phyloP scores from a whole-genome alignment of 2,888 invertebrate genomes.

The Andrena fulva region DNA sequence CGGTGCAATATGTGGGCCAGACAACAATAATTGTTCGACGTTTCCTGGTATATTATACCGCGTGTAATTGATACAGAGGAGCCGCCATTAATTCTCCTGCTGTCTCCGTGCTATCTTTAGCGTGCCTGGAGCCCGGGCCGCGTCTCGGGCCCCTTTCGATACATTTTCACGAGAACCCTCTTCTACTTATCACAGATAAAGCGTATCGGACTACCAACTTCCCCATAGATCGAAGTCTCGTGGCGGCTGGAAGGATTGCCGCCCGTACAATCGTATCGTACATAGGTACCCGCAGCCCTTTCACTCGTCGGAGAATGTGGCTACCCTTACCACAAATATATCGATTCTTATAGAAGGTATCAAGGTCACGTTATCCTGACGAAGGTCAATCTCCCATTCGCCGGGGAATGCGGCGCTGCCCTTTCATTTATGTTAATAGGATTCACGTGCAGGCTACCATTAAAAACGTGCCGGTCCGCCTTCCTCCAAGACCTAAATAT shows the following conservation, averaged over 20 bases:
- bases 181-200: background rate
- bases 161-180: constrained; percentile 17
- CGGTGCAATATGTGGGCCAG: constrained; percentile 79
- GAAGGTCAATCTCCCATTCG: constrained; percentile 68
- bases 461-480: constrained; percentile 41
- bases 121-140: constrained; percentile 1
- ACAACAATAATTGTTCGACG: constrained; percentile 81
- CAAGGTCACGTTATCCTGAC: constrained; percentile 64
- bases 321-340: constrained; percentile 48
- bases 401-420: constrained; percentile 52
- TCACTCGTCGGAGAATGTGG: constrained; percentile 66
- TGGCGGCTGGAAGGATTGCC: constrained; percentile 35
- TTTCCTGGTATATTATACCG: constrained; percentile 80
- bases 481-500: constrained; percentile 52
- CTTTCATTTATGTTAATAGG: constrained; percentile 71
- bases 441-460: constrained; percentile 53
- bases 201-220: background rate
- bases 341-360: constrained; percentile 58
- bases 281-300: constrained; percentile 55
- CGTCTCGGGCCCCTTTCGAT: constrained; percentile 8
- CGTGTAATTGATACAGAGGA: constrained; percentile 79
- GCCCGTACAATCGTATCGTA: constrained; percentile 3
- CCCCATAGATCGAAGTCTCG: constrained; percentile 33
- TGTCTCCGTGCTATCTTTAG: constrained; percentile 68
- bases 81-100: constrained; percentile 72